Base-by-base conservation (phyloP, 2,888 invertebrate species). In the Sarcophaga caerulescens region DNA sequence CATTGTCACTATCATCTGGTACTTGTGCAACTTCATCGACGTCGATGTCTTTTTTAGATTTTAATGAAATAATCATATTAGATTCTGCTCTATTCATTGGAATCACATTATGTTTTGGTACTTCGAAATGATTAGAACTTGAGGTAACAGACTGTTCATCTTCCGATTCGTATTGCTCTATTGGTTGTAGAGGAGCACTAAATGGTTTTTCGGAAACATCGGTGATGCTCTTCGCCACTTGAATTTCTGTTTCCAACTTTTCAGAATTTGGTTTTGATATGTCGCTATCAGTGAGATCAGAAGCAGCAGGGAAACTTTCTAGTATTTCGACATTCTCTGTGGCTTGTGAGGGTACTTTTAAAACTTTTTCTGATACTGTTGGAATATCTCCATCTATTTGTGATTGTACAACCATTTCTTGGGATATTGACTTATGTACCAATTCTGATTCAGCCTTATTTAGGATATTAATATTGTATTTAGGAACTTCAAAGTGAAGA, bases 1-100 rank as follows among this genome's bases (percentile, higher is more conserved):
- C 35, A 35, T 35, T 35, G 35, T 10, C 35, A 35, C 8, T 35
- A 35, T 35, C 1, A 35, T 35, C 35, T 35, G 35, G 10, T 35
- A 35, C 10, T 35, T 35, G 35, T 35, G 35, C 8, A 35, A 8
- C 35, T 62, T 87, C 79, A 45, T 59, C 57, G 17, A 8, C n/a
- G 11, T 35, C 35, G 35, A 35, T 12, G 17, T 1, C 68, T 57
- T 35, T 59, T 19, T 19, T 65, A 23, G 68, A 59, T 45, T 90
- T 21, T 89, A 89, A 52, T 91, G 88, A 23, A 86, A 86, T 66
- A 90, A 89, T 47, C 90, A 89, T 81, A 91, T 90, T 76, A 91
- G 92, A 52, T 65, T 87, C 87, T 47, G 76, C 81, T 23, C 23
- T 52, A 19, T 69, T 59, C 1, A 87, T 60, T 17, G 60, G 62